phyloP scores from a whole-genome alignment of 1,140 invertebrate species.

The Lethrus apterus region DNA sequence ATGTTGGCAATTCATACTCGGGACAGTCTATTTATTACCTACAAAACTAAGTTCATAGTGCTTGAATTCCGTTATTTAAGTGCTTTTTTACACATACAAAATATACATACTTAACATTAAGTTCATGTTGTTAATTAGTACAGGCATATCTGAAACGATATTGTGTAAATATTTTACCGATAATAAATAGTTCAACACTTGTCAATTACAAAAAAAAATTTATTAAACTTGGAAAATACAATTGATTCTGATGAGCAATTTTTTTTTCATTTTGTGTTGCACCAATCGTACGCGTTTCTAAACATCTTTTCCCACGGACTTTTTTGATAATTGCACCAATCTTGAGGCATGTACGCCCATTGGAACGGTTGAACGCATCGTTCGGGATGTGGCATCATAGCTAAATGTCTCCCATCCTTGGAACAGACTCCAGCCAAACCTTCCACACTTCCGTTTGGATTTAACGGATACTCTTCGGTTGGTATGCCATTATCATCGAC shows the following conservation, averaged over 20 bases:
- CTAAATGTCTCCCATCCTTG: constrained; percentile 82
- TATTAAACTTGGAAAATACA: constrained; percentile 9
- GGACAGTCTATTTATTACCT: too few species aligned
- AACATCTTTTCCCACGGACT: constrained; percentile 92
- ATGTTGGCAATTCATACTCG: too few species aligned
- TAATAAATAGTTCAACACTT: too few species aligned
- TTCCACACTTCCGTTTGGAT: constrained; percentile 84
- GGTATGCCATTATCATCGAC: constrained; percentile 70
- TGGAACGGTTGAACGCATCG: constrained; percentile 79
- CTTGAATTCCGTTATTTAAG: too few species aligned
- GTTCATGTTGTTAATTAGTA: too few species aligned
- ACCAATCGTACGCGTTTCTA: constrained; percentile 84
- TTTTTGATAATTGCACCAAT: constrained; percentile 45
- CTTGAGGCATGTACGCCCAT: constrained; percentile 64
- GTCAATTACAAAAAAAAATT: constrained; percentile 2
- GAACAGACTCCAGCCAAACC: constrained; percentile 88
- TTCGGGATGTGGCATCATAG: constrained; percentile 98
- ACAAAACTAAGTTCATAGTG: too few species aligned
- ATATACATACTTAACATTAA: too few species aligned
- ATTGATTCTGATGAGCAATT: too few species aligned
- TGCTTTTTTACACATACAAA: too few species aligned
- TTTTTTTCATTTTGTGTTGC: too few species aligned
- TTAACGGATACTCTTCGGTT: constrained; percentile 82
- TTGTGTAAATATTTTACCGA: too few species aligned
- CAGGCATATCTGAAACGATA: too few species aligned